These are phyloP conservation scores for Uropetala carovei DNA, from an alignment of 2,888 invertebrate genomes.

Conservation along the genomic window DNA sequence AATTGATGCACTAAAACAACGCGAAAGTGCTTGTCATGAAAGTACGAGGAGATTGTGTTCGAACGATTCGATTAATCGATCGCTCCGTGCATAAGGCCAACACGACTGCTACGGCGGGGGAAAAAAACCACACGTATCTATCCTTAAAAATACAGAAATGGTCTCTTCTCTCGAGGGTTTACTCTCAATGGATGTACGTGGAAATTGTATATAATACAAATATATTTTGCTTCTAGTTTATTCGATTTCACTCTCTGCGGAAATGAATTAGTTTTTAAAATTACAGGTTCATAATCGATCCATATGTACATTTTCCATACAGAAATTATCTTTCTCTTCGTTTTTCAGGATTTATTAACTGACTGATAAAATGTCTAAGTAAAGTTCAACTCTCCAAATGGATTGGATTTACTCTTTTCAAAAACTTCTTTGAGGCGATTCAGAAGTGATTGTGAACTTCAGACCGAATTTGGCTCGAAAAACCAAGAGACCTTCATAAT, in stretches of 20 bases:
- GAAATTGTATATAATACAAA: conserved; percentile 23
- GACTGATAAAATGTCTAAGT: too few species aligned
- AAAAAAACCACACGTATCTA: background rate
- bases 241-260: background rate
- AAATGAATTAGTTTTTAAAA: background rate
- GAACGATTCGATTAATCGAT: background rate
- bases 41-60: background rate
- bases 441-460: too few species aligned
- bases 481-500: too few species aligned
- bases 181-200: background rate
- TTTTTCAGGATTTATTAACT: background rate
- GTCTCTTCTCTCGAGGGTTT: background rate
- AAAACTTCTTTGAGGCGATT: too few species aligned
- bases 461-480: too few species aligned
- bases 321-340: background rate
- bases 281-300: background rate
- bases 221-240: background rate
- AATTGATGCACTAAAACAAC: background rate
- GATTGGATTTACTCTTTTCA: too few species aligned
- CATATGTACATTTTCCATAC: background rate
- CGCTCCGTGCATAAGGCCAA: background rate
- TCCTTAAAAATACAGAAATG: background rate
- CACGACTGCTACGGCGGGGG: background rate
- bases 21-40: background rate
- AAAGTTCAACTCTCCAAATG: too few species aligned